Evolutionary conservation across 2,888 invertebrate species (phyloP).

Genomic region (Troilus luridus): DNA sequence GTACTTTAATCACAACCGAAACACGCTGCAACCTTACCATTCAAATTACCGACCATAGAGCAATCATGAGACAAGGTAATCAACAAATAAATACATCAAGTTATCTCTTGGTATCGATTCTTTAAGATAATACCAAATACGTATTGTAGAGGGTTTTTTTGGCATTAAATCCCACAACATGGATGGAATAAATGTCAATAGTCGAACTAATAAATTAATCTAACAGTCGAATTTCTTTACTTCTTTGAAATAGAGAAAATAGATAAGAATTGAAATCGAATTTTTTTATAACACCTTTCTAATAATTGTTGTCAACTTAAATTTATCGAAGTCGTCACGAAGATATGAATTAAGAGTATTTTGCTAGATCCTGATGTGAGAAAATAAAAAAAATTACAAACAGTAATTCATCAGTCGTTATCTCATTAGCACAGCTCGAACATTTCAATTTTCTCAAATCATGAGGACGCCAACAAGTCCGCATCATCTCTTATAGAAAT

Average conservation of each 20-base stretch:
- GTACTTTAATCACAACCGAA: neutral
- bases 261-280: neutral
- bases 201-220: neutral
- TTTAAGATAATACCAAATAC: neutral
- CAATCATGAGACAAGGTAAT: neutral
- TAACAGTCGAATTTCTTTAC: neutral
- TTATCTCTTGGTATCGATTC: neutral
- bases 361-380: no score
- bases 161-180: neutral
- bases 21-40: slow-evolving; percentile 18
- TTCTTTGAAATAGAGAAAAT: neutral
- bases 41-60: slow-evolving; percentile 28
- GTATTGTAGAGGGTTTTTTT: neutral
- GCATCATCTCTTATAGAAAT: no score
- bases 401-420: no score
- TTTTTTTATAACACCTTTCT: neutral
- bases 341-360: no score
- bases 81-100: slow-evolving; percentile 7
- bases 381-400: no score
- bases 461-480: no score
- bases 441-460: no score
- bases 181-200: neutral
- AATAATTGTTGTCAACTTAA: neutral
- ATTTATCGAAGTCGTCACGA: neutral
- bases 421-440: no score